phyloP scores from a whole-genome alignment of 1,140 invertebrate genomes.

The Caerostris darwini region DNA sequence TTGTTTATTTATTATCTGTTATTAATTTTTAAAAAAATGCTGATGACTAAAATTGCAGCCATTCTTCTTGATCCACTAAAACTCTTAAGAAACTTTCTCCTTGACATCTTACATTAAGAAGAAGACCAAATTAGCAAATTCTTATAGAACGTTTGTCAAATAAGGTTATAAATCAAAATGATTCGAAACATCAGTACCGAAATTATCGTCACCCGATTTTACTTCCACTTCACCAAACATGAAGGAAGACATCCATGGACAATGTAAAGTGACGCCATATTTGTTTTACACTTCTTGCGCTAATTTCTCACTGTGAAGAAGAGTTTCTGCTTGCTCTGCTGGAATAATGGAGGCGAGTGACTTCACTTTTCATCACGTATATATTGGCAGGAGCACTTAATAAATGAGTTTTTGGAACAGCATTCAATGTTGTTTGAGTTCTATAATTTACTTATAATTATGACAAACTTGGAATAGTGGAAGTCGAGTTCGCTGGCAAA shows the following conservation, averaged over 20 bases:
- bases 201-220: constrained; percentile 26
- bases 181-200: constrained; percentile 19
- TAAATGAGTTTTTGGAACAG: constrained; percentile 25
- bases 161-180: constrained; percentile 43
- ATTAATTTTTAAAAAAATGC: background rate
- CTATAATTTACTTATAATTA: constrained; percentile 66
- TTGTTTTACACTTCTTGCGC: constrained; percentile 55
- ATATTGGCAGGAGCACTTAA: constrained; percentile 46
- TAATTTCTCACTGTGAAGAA: constrained; percentile 27
- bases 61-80: background rate
- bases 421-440: constrained; percentile 42
- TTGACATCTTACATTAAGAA: background rate
- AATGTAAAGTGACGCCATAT: constrained; percentile 11
- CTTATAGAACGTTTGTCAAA: constrained; percentile 1
- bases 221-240: constrained; percentile 17
- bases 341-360: constrained; percentile 30
- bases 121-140: background rate
- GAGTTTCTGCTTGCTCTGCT: background rate
- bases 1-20: too few species aligned
- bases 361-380: constrained; percentile 30
- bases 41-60: background rate
- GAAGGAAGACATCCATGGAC: constrained; percentile 10
- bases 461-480: constrained; percentile 25
- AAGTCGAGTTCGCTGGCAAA: background rate
- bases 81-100: background rate